Evolutionary conservation across 2,797 vertebrate genomes (phyloP).

Genomic region (Betta splendens): DNA sequence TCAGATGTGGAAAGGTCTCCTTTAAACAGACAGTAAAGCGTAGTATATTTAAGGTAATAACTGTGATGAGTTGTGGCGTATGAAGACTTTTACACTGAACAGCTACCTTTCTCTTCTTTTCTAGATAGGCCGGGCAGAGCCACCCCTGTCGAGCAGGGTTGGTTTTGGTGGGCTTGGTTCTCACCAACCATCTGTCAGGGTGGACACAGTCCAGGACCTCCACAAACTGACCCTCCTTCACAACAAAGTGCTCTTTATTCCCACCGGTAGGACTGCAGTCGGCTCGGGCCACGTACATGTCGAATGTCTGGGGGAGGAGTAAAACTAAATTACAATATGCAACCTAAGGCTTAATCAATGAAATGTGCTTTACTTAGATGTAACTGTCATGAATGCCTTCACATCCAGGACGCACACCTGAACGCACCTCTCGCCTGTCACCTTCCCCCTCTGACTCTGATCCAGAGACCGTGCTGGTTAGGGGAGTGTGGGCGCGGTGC

Average conservation of each 20-base stretch:
- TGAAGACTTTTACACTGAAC: too few relatives aligned
- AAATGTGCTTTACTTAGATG: neutral
- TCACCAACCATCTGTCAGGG: conserved; percentile 93
- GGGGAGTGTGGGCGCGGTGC: conserved; percentile 88
- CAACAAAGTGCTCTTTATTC: conserved; percentile 86
- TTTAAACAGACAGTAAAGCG: conserved; percentile 28
- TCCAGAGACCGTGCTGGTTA: conserved; percentile 86
- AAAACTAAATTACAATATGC: neutral
- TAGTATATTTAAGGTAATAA: conserved; percentile 11
- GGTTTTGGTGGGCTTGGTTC: conserved; percentile 95
- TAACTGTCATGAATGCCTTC: neutral
- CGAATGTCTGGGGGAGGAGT: conserved; percentile 82
- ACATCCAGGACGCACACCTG: neutral
- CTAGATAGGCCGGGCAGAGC: conserved; percentile 96
- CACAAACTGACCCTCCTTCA: conserved; percentile 96
- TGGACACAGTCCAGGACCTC: conserved; percentile 94
- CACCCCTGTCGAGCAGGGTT: conserved; percentile 94
- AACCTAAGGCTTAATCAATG: neutral
- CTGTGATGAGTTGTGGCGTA: too few relatives aligned
- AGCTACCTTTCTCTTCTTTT: conserved; percentile 94
- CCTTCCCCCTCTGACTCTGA: conserved; percentile 96
- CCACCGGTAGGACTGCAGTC: conserved; percentile 86
- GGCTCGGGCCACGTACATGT: conserved; percentile 92
- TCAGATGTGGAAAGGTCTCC: conserved; percentile 70
- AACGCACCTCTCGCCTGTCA: conserved; percentile 87